These are phyloP conservation scores for Peromyscus polionotus DNA, from an alignment of 2,113 vertebrate species.

Conservation along the genomic window DNA sequence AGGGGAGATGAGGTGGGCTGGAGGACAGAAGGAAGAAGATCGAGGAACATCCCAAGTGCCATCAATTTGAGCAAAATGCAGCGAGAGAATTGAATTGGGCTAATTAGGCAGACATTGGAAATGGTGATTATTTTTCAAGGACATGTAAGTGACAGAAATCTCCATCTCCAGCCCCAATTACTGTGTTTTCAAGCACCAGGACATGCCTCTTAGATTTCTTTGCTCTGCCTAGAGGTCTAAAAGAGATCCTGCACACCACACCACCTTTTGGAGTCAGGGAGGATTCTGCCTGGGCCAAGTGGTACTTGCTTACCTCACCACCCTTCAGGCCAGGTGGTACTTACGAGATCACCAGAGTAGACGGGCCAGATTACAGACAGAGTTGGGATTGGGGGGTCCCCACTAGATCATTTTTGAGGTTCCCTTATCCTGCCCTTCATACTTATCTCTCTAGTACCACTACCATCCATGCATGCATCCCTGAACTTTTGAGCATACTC, in stretches of 20 bases:
- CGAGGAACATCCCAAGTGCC: conserved; percentile 79
- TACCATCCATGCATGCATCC: too few relatives aligned
- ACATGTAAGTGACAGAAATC: conserved; percentile 81
- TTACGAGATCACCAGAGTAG: background rate
- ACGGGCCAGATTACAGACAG: background rate
- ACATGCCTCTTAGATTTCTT: conserved; percentile 23
- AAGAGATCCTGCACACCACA: background rate
- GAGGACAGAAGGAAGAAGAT: conserved; percentile 71
- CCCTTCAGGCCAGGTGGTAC: background rate
- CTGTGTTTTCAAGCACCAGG: conserved; percentile 71
- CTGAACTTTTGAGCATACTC: background rate
- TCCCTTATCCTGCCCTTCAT: background rate
- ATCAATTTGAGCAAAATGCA: conserved; percentile 84
- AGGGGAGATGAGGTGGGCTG: background rate
- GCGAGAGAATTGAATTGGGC: conserved; percentile 77
- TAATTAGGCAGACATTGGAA: conserved; percentile 81
- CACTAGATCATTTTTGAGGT: background rate
- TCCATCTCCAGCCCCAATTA: conserved; percentile 73
- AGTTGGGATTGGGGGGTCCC: background rate
- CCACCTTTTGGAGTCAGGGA: background rate
- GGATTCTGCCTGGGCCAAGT: too few relatives aligned
- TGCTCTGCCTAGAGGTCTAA: background rate
- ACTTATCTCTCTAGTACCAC: background rate
- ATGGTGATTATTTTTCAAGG: conserved; percentile 85
- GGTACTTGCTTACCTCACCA: background rate